Conservation (phyloP, 2,797 vertebrate species). For the Spinibarbus caldwelli region DNA sequence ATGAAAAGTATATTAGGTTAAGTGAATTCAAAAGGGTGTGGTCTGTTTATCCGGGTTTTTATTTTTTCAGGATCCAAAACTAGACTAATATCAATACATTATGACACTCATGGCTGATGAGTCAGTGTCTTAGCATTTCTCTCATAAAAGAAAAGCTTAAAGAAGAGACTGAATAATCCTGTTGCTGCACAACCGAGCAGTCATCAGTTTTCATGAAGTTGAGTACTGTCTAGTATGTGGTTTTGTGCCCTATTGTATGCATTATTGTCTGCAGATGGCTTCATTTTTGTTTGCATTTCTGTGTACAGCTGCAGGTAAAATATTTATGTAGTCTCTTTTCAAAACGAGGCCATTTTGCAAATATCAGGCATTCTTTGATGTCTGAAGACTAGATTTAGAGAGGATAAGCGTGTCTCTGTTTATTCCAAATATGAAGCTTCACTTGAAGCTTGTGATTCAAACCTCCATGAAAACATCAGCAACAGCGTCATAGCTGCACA, state of each 20-base stretch:
- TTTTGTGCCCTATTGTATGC: not conserved
- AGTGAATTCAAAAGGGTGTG: slow-evolving; percentile 4
- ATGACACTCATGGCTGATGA: not conserved
- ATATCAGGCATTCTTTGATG: not conserved
- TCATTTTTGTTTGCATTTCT: not conserved
- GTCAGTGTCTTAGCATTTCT: not conserved
- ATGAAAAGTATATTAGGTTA: not conserved
- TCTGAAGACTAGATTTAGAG: slow-evolving; percentile 15
- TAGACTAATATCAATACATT: not conserved
- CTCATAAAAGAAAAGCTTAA: not conserved
- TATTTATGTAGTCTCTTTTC: not conserved
- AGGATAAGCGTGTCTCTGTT: slow-evolving; percentile 5
- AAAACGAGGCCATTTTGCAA: not conserved
- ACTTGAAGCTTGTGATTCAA: slow-evolving; percentile 15
- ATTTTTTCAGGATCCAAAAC: not conserved
- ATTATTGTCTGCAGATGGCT: not conserved
- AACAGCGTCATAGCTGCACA: not conserved
- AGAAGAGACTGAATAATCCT: not conserved
- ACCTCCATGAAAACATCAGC: not conserved
- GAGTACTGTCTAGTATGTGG: not conserved
- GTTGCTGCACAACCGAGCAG: not conserved
- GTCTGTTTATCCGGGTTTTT: not conserved
- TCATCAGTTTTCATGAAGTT: not conserved
- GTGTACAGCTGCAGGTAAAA: not conserved
- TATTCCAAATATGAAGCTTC: not conserved